Percentiles rank a stretch among this genome's conserved stretches.
phyloP scores from a whole-genome alignment of 2,888 invertebrate genomes.

The Ischnus inquisitorius region DNA sequence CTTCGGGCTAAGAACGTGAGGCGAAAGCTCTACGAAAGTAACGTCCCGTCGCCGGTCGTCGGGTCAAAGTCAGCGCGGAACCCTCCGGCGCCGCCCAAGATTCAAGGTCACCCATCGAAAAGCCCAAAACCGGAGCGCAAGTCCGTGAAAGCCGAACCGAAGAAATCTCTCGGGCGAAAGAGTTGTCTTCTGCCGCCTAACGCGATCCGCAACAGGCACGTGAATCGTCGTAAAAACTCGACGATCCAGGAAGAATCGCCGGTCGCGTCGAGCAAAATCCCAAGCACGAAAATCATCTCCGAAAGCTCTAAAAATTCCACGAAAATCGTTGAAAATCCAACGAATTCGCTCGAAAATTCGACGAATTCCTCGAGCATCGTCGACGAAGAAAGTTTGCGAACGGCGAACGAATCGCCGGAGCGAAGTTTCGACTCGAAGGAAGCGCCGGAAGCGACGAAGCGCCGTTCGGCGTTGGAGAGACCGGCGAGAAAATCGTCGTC shows the following conservation, averaged over 20 bases:
- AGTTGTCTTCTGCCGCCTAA: conserved; percentile 51
- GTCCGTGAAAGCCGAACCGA: not conserved
- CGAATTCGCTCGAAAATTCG: no score
- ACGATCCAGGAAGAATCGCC: conserved; percentile 37
- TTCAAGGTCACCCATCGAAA: not conserved
- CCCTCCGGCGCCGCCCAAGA: not conserved
- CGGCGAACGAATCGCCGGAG: not conserved
- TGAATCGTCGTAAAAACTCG: not conserved
- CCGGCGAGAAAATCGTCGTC: not conserved
- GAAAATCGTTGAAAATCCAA: not conserved
- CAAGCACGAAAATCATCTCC: not conserved
- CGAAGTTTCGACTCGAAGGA: not conserved
- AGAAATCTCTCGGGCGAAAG: conserved; percentile 24
- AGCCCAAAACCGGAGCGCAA: not conserved
- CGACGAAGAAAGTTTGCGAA: not conserved
- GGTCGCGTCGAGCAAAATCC: not conserved
- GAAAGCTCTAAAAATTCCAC: not conserved
- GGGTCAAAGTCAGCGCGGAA: not conserved
- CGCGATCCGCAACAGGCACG: conserved; percentile 50
- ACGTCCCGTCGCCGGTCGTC: conserved; percentile 4
- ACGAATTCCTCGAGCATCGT: not conserved
- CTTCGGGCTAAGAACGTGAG: conserved; percentile 35
- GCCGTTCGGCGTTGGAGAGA: not conserved
- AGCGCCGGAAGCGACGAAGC: not conserved
- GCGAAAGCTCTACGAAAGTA: conserved; percentile 47